phyloP scores from a whole-genome alignment of 2,888 invertebrate species.

The Theretra japonica region DNA sequence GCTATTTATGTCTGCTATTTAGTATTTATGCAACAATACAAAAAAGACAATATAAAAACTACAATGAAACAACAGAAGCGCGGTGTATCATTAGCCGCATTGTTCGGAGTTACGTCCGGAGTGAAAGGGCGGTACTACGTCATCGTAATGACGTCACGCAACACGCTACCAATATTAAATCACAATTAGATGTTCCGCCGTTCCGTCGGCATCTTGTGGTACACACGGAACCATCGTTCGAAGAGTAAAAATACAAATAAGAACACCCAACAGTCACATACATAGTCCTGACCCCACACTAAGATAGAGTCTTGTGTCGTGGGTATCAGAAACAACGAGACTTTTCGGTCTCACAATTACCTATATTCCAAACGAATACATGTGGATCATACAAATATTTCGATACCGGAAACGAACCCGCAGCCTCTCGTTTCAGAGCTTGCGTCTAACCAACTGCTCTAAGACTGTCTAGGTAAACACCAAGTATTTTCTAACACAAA shows the following conservation, averaged over 20 bases:
- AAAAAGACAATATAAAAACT: not conserved
- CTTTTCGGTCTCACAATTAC: too few species aligned
- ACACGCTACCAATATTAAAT: conserved; percentile 2
- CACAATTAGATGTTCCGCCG: not conserved
- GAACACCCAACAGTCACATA: too few species aligned
- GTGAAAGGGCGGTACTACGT: not conserved
- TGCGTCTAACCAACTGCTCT: too few species aligned
- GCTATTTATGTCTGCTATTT: not conserved
- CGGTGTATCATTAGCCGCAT: not conserved
- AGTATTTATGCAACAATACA: not conserved
- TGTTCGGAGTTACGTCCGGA: not conserved
- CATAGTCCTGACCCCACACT: too few species aligned
- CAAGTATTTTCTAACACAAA: not conserved
- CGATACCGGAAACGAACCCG: too few species aligned
- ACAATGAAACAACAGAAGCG: not conserved
- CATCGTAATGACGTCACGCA: not conserved
- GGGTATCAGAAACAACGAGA: too few species aligned
- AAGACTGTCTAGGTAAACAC: not conserved
- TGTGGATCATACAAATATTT: too few species aligned
- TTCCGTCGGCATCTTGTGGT: not conserved
- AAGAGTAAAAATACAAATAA: too few species aligned
- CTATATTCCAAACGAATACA: too few species aligned
- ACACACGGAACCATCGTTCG: not conserved
- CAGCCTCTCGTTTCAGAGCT: too few species aligned
- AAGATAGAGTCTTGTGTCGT: too few species aligned